Evolutionary conservation across 2,888 invertebrate genomes (phyloP).

Genomic region (Tetanocera ferruginea): DNA sequence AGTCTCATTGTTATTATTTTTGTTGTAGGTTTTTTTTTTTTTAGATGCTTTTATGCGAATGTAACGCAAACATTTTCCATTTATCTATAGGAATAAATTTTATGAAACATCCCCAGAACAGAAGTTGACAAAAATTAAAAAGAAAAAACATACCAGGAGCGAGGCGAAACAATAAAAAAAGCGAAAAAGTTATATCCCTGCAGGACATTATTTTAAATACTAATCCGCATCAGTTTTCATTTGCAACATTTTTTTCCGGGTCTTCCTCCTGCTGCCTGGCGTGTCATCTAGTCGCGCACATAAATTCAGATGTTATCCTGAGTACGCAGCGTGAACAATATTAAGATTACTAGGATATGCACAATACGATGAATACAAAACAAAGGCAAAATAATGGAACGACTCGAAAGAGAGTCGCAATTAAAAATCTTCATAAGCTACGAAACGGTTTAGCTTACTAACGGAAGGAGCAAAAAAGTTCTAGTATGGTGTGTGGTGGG

Average conservation of each 20-base stretch:
- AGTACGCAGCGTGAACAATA: slow-evolving; percentile 62
- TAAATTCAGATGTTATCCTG: slow-evolving; percentile 65
- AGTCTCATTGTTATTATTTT: slow-evolving; percentile 24
- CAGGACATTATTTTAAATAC: slow-evolving; percentile 69
- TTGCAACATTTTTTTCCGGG: slow-evolving; percentile 49
- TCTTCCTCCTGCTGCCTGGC: not conserved
- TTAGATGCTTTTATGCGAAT: not conserved
- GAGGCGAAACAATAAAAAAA: slow-evolving; percentile 47
- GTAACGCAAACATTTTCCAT: slow-evolving; percentile 33
- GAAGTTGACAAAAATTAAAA: slow-evolving; percentile 34
- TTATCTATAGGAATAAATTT: slow-evolving; percentile 63
- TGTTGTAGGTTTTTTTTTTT: not conserved
- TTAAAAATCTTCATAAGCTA: slow-evolving; percentile 22
- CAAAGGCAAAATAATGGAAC: slow-evolving; percentile 21
- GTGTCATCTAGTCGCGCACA: slow-evolving; percentile 58
- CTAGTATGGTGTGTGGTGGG: no score
- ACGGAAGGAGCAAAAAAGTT: not conserved
- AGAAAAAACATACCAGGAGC: slow-evolving; percentile 44
- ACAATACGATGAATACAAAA: slow-evolving; percentile 51
- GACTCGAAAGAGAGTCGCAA: not conserved
- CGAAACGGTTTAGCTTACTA: not conserved
- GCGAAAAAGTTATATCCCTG: slow-evolving; percentile 65
- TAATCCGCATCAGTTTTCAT: slow-evolving; percentile 69
- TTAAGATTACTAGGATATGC: slow-evolving; percentile 40
- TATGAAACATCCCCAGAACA: slow-evolving; percentile 58